Conservation (phyloP, 1,140 invertebrate species). For the Cotesia vestalis region DNA sequence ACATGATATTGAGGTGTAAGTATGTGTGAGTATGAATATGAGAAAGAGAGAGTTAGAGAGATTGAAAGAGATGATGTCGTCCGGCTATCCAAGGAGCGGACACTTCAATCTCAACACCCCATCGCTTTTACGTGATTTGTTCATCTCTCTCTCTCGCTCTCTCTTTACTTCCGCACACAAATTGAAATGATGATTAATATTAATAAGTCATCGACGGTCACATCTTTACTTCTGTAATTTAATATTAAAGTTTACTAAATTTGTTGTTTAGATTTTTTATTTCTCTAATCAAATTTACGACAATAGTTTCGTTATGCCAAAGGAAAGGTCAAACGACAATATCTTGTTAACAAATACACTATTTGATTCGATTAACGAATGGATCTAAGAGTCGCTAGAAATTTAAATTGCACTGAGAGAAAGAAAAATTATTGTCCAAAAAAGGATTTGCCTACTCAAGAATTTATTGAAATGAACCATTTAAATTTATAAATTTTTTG, state of each 20-base stretch:
- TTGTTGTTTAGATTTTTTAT: neutral
- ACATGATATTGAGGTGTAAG: slow-evolving; percentile 3
- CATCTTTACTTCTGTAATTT: slow-evolving; percentile 12
- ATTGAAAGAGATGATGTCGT: slow-evolving; percentile 40
- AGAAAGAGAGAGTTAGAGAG: slow-evolving; percentile 26
- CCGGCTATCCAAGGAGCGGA: slow-evolving; percentile 62
- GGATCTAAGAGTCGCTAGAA: too few species aligned
- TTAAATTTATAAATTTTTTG: too few species aligned
- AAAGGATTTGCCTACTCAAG: too few species aligned
- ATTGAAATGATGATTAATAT: slow-evolving; percentile 6
- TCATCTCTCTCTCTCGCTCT: slow-evolving; percentile 20
- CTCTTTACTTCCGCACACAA: slow-evolving; percentile 31
- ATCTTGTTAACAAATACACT: too few species aligned
- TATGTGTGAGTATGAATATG: slow-evolving; percentile 20
- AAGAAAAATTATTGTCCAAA: too few species aligned
- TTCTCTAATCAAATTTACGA: neutral
- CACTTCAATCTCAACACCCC: slow-evolving; percentile 59
- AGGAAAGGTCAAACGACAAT: too few species aligned
- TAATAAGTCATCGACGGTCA: slow-evolving; percentile 10
- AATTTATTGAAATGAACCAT: too few species aligned
- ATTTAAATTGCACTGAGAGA: too few species aligned
- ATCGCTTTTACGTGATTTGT: slow-evolving; percentile 37
- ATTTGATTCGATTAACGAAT: too few species aligned
- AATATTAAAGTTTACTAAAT: slow-evolving; percentile 36
- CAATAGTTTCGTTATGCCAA: too few species aligned